Base-by-base conservation (phyloP, 2,113 vertebrate genomes). In the Merops nubicus region DNA sequence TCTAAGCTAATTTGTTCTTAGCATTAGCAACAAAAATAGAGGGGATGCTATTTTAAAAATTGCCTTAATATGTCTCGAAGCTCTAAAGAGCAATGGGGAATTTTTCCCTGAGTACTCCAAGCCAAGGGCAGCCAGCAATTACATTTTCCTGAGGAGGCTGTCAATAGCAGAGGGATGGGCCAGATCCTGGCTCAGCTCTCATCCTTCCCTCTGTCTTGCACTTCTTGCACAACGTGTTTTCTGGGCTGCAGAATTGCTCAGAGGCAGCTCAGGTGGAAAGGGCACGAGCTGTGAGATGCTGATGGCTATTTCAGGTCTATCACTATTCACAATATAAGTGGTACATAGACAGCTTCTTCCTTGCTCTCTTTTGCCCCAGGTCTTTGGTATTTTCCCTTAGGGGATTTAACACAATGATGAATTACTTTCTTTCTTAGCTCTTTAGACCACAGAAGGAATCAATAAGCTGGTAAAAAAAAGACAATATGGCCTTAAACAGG, bases 11-110 rank as follows among this genome's bases (percentile, higher is more conserved):
- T 84, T 90, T 91, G 72, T 88, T 95, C 82, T 72, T 74, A 90
- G 83, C 79, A 84, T 88, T 95, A 88, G 85, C 85, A 88, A 86
- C 72, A 80, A 93, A 97, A 92, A 88, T 92, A 94, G 88, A 89
- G 72, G 63, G 47, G 88, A 90, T 93, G 79, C 93, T 96, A 90
- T 96, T 96, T 97, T 86, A 78, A 63, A 97, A 75, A 90, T 88
- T 86, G 64, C 78, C 73, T 95, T 96, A 93, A 75, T 94, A 77
- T 36, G 68, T 86, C 89, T 93, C 1, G 0, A 88, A 90, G 85
- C 85, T 90, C 81, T 88, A 36, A 94, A 86, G 56, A 90, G 90
- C 75, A 70, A 26, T 0, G 7, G 59, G 63, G 45, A 97, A 75
- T 81, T 83, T 96, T 84, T 88, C 50, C 75, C 76, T 33, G 68